Base-by-base conservation (phyloP, 2,797 vertebrate species). In the Spheniscus humboldti region DNA sequence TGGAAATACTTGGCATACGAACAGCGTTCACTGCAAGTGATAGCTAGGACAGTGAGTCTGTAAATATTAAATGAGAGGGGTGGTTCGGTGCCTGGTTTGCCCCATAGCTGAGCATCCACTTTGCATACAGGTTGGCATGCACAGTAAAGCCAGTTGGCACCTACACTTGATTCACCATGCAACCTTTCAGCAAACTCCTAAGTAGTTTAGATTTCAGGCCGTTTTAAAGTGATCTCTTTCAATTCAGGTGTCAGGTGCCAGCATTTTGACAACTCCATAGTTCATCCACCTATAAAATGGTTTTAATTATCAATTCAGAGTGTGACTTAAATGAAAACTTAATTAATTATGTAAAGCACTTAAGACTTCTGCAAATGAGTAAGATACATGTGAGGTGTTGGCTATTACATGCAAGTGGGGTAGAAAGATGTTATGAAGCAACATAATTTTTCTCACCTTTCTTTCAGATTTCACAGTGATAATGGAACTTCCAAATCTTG, bases 401-500 rank as follows among this genome's bases (percentile, higher is more conserved):
- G 64, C 24, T 82, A 28, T 11, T 45, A 33, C 11, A 71, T 33
- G 11, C 30, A 60, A 33, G 28, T 45, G 37, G 74, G 11, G 22
- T 20, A 66, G 39, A 77, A 81, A 57, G 62, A 84, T 33, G 30
- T 18, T 69, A 31, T 0, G 0, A 94, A 88, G 35, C 24, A 82
- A 64, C 14, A 18, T 73, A 56, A 72, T 81, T 94, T 93, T 67
- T 50, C 95, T 93, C 64, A 98, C 98, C 97, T 97, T 98, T 80
- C 53, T 68, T 92, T 96, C 95, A 15, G 97, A 97, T 94, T 95
- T 97, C 59, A 98, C 96, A 25, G 98, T 97, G 76, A 81, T 80
- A 76, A 98, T 4, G 0, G 98, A 94, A 88, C 97, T 98, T 74
- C 98, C 98, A 89, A 98, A 98, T 85, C 97, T 97, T 78, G 98